Evolutionary conservation across 2,113 vertebrate species (phyloP), one percentile per base, ranked within the genome.

Genomic region (Trinectes maculatus): DNA sequence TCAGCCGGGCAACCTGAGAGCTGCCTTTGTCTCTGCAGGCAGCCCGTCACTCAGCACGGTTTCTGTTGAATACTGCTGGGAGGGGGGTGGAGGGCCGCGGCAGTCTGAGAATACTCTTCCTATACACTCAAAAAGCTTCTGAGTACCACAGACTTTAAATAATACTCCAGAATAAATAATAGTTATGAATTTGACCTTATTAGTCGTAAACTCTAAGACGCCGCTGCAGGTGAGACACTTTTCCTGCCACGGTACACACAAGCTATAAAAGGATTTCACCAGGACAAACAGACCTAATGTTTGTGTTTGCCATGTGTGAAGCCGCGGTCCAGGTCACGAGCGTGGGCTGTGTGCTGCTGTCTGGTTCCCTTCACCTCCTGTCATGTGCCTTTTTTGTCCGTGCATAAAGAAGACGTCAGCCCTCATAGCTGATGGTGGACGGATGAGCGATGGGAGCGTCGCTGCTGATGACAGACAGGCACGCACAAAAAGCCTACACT

Each of bases 31-130:
- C 76, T 92, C 89, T 87, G 83, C 88, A 63, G 80, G 89, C 91
- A 79, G 80, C 89, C 78, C 33, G 93, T 95, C 93, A 93, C 89
- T 95, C 94, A 76, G 57, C 85, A 60, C 83, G 57, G 89, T 85
- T 92, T 93, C 87, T 83, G 47, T 55, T 84, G 67, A 61, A 37
- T 47, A 58, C 89, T 74, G 88, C 85, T 87, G 8, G 28, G 28
- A 21, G 3, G 9, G 18, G 89, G 77, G 72, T 60, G 19, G 44
- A 82, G 83, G 91, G 85, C 85, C 2, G 36, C 83, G 86, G 52
- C 82, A 71, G 75, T 62, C 54, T 53, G 64, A 74, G 61, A 80
- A 80, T 64, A 66, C 37, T 76, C 62, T 57, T 74, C 66, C 79
- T 73, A 61, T 40, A 76, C 29, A 44, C 58, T 12, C n/a, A n/a